Evolutionary conservation across 1,140 invertebrate species (phyloP).

Genomic region (Orchesella cincta): DNA sequence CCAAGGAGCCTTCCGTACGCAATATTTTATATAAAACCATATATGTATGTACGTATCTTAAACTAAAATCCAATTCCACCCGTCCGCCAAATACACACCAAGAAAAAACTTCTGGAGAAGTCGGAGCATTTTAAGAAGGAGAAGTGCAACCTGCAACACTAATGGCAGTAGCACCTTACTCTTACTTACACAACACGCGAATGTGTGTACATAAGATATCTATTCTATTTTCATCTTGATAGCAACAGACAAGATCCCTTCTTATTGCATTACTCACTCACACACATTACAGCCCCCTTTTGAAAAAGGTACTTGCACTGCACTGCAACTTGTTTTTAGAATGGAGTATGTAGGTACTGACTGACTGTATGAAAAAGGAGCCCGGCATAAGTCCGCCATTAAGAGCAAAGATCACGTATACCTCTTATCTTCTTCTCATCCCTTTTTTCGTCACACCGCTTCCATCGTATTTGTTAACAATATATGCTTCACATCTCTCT

Average conservation of each 20-base stretch:
- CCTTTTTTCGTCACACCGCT: slow-evolving; percentile 24
- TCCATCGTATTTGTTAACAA: neutral
- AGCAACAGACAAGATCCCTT: slow-evolving; percentile 25
- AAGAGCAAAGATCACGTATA: slow-evolving; percentile 50
- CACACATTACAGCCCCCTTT: neutral
- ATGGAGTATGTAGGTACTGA: neutral
- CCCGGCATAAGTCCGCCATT: slow-evolving; percentile 45
- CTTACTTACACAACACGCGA: slow-evolving; percentile 7
- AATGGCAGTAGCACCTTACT: slow-evolving; percentile 15
- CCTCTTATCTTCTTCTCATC: slow-evolving; percentile 43
- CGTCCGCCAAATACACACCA: no score
- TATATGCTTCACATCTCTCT: no score
- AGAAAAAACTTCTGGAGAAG: no score
- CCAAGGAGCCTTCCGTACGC: neutral
- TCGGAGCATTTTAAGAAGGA: no score
- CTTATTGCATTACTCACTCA: slow-evolving; percentile 11
- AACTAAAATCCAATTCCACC: neutral
- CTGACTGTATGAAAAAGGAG: slow-evolving; percentile 35
- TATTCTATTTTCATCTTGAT: slow-evolving; percentile 9
- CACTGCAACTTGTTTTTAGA: neutral
- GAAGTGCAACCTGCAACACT: slow-evolving; percentile 20
- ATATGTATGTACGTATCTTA: no score
- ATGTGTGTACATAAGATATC: slow-evolving; percentile 13
- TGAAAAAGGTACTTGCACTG: neutral
- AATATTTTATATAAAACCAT: neutral